Evolutionary conservation across 2,888 invertebrate species (phyloP).

Genomic region (Tromatobia lineatoria): DNA sequence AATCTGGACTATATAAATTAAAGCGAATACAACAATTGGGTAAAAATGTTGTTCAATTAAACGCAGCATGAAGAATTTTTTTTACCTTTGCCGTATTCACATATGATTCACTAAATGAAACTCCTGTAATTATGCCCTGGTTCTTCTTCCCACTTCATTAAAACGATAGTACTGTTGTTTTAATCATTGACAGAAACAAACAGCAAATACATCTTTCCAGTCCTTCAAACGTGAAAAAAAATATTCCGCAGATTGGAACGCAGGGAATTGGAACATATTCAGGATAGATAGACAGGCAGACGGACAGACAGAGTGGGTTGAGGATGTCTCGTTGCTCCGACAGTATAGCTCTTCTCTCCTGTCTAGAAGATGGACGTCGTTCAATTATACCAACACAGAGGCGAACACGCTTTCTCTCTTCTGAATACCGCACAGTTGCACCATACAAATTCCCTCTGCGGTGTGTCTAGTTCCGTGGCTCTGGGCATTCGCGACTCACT

Average conservation of each 20-base stretch:
- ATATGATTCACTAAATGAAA: too few species aligned
- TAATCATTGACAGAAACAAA: too few species aligned
- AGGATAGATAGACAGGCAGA: constrained; percentile 61
- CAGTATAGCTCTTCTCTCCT: constrained; percentile 57
- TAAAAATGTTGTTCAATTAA: too few species aligned
- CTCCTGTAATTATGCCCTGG: too few species aligned
- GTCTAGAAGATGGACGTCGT: constrained; percentile 77
- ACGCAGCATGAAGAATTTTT: too few species aligned
- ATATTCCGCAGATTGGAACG: constrained; percentile 31
- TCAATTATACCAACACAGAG: constrained; percentile 78
- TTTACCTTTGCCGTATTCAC: too few species aligned
- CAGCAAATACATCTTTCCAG: too few species aligned
- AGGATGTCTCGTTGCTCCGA: constrained; percentile 67
- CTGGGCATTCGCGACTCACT: constrained; percentile 33
- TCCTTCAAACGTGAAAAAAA: constrained; percentile 1
- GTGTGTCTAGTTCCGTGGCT: constrained; percentile 14
- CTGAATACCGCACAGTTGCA: constrained; percentile 25
- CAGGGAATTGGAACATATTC: constrained; percentile 44
- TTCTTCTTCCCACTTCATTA: too few species aligned
- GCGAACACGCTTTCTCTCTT: constrained; percentile 42
- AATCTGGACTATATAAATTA: too few species aligned
- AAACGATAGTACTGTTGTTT: too few species aligned
- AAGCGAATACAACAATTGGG: too few species aligned
- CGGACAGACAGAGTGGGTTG: constrained; percentile 64
- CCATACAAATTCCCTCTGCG: constrained; percentile 61